Conservation (phyloP, 2,888 invertebrate species). For the Drosophila gaucha region DNA sequence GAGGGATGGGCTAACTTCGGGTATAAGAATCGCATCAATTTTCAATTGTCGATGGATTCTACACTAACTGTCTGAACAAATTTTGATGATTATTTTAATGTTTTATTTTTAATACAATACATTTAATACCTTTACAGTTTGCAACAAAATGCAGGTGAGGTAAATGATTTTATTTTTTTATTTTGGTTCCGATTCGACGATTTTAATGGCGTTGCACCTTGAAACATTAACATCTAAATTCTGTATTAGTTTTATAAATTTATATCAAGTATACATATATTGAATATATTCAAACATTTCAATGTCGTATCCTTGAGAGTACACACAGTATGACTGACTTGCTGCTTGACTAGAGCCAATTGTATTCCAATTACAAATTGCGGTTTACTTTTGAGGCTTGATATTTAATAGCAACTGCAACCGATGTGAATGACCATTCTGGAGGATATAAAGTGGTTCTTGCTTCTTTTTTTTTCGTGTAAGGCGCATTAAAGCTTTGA, state of each 20-base stretch:
- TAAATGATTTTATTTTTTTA: conserved; percentile 40
- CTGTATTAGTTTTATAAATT: no score
- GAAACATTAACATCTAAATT: conserved; percentile 37
- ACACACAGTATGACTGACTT: conserved; percentile 64
- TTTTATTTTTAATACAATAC: no score
- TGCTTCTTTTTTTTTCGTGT: no score
- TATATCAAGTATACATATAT: conserved; percentile 14
- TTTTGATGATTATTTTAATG: no score
- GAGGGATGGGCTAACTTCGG: no score
- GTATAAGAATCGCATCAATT: no score
- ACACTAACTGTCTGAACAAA: no score
- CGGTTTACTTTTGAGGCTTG: conserved; percentile 53
- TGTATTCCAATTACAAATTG: conserved; percentile 63
- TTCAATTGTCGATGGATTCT: no score
- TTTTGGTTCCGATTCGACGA: conserved; percentile 46
- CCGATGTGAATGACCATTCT: conserved; percentile 70
- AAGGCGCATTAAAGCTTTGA: no score
- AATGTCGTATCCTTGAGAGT: conserved; percentile 69
- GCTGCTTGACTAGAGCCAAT: conserved; percentile 64
- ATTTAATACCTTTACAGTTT: no score
- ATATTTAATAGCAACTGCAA: conserved; percentile 45
- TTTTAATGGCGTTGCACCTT: conserved; percentile 33
- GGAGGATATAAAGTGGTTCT: conserved; percentile 43
- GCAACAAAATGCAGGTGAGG: conserved; percentile 24
- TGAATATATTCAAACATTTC: conserved; percentile 43